A percentile compares a stretch with the other conserved stretches of the same genome.
These are phyloP conservation scores for Muscidifurax raptorellus DNA, from an alignment of 1,140 invertebrate species.

Conservation along the genomic window DNA sequence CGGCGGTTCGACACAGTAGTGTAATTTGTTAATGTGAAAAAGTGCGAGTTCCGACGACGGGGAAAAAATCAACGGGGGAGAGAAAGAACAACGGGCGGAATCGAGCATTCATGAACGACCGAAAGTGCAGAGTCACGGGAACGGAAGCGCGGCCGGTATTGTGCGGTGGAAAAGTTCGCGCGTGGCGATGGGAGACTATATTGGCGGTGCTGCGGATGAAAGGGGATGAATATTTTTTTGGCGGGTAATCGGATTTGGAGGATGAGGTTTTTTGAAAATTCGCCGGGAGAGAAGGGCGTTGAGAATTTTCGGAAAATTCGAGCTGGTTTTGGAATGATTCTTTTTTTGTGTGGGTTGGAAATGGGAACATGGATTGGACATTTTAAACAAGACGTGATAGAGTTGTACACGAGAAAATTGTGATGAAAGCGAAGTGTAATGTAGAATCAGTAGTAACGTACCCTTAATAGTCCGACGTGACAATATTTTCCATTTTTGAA, in stretches of 20 bases:
- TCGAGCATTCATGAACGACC: background rate
- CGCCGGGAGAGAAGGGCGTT: background rate
- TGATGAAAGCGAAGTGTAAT: too few species aligned
- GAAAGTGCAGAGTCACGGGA: background rate
- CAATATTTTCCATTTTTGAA: too few species aligned
- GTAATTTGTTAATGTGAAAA: slow-evolving; percentile 19
- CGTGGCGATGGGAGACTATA: background rate
- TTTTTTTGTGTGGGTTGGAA: background rate
- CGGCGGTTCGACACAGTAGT: background rate
- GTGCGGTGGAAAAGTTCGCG: background rate
- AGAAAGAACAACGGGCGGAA: background rate
- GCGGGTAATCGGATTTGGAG: background rate
- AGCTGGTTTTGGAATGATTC: background rate
- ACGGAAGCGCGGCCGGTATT: background rate
- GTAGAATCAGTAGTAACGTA: too few species aligned
- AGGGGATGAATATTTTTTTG: background rate
- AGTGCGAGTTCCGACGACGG: background rate
- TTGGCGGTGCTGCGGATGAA: background rate
- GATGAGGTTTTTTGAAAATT: background rate
- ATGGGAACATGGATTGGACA: background rate
- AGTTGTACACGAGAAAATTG: too few species aligned
- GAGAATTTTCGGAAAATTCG: background rate
- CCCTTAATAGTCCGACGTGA: too few species aligned
- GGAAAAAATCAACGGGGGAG: background rate
- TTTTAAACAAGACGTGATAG: too few species aligned